These are phyloP conservation scores for Chlamydotis undulata DNA, from an alignment of 2,113 vertebrate species.

Conservation along the genomic window DNA sequence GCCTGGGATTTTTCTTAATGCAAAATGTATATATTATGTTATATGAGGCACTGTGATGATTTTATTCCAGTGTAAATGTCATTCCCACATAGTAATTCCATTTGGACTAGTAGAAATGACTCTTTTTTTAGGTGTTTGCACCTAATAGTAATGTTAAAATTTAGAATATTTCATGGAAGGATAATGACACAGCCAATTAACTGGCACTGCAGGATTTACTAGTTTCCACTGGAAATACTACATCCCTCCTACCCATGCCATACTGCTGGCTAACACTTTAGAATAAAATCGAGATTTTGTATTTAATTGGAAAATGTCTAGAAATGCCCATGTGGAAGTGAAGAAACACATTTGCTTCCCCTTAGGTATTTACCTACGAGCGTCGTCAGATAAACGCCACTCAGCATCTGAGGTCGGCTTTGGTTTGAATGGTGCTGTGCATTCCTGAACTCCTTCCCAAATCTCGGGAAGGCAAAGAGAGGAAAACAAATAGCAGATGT, in stretches of 20 bases:
- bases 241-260: not conserved
- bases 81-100: slow-evolving; percentile 49
- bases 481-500: slow-evolving; percentile 63
- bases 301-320: not conserved
- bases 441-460: slow-evolving; percentile 55
- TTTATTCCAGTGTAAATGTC: slow-evolving; percentile 58
- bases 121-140: slow-evolving; percentile 36
- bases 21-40: not conserved
- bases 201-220: slow-evolving; percentile 3
- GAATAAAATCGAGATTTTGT: not conserved
- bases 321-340: not conserved
- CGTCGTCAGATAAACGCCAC: not conserved
- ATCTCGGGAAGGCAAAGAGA: slow-evolving; percentile 18
- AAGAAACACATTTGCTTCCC: not conserved
- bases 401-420: not conserved
- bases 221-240: not conserved
- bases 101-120: not conserved
- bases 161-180: not conserved
- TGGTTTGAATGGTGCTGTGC: not conserved
- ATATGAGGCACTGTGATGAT: slow-evolving; percentile 18
- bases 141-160: slow-evolving; percentile 29
- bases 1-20: not conserved
- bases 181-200: slow-evolving; percentile 12
- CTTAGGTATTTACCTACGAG: not conserved
- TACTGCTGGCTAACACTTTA: not conserved